Percentiles rank a stretch among this genome's conserved stretches.
These are phyloP conservation scores for Rhynchotus rufescens DNA, from an alignment of 2,797 vertebrate species.

Conservation along the genomic window DNA sequence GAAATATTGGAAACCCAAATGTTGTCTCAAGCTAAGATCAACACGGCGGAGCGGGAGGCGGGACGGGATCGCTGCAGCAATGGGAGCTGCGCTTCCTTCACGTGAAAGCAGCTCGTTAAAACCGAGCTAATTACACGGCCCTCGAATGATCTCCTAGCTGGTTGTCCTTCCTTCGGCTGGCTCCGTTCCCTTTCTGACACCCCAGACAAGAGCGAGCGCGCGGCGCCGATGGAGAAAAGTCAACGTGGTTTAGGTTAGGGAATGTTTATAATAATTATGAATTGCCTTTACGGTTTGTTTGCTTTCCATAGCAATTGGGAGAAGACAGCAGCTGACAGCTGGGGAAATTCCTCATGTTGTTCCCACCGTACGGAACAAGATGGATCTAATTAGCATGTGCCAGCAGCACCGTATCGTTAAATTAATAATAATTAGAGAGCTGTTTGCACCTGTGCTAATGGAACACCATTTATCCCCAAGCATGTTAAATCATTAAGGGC, in stretches of 20 bases:
- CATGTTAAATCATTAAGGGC: neutral
- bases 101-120: neutral
- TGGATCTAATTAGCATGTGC: constrained; percentile 39
- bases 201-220: constrained; percentile 26
- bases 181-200: constrained; percentile 30
- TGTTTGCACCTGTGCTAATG: constrained; percentile 63
- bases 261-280: constrained; percentile 67
- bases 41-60: neutral
- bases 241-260: constrained; percentile 66
- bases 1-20: neutral
- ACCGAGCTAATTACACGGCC: neutral
- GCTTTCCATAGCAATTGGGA: constrained; percentile 56
- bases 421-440: constrained; percentile 45
- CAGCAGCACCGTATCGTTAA: constrained; percentile 16
- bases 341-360: constrained; percentile 35
- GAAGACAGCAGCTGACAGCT: constrained; percentile 68
- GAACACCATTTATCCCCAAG: neutral
- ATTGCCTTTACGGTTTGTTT: constrained; percentile 68
- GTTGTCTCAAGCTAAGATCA: neutral
- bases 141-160: neutral
- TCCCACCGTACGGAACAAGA: neutral
- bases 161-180: constrained; percentile 19
- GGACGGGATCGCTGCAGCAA: neutral
- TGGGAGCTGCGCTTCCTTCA: neutral
- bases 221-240: constrained; percentile 38